phyloP scores from a whole-genome alignment of 2,113 vertebrate species.

The Peromyscus polionotus region DNA sequence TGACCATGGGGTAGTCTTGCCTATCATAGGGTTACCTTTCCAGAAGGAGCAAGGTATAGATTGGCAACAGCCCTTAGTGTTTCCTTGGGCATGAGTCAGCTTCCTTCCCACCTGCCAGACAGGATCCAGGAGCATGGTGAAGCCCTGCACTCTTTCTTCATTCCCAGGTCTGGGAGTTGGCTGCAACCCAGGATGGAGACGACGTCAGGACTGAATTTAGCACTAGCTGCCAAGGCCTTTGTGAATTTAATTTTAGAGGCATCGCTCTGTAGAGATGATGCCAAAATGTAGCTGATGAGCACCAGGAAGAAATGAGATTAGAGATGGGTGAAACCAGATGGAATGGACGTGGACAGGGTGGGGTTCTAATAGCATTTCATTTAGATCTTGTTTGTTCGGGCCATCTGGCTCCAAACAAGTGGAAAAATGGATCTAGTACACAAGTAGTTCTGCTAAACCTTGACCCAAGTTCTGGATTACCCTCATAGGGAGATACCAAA shows the following conservation, averaged over 20 bases:
- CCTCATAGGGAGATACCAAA: too few relatives aligned
- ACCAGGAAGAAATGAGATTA: constrained; percentile 35
- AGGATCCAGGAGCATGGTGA: not conserved
- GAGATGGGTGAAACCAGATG: not conserved
- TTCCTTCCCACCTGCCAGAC: not conserved
- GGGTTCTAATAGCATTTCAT: not conserved
- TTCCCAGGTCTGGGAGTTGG: not conserved
- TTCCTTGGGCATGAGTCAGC: not conserved
- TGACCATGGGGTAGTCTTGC: not conserved
- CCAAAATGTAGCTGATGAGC: constrained; percentile 11
- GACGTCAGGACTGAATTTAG: not conserved
- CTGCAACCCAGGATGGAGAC: not conserved
- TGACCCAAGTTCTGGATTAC: not conserved
- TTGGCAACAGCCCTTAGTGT: not conserved
- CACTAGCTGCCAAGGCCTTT: constrained; percentile 23
- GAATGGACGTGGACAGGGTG: not conserved
- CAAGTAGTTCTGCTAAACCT: not conserved
- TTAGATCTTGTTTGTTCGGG: not conserved
- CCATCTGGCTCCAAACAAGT: not conserved
- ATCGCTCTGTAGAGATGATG: constrained; percentile 1
- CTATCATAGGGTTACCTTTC: not conserved
- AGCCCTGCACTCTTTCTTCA: not conserved
- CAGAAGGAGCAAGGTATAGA: not conserved
- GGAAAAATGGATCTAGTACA: not conserved
- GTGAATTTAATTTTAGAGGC: constrained; percentile 55